phyloP scores from a whole-genome alignment of 2,888 invertebrate species.

The Strigamia transsilvanica region DNA sequence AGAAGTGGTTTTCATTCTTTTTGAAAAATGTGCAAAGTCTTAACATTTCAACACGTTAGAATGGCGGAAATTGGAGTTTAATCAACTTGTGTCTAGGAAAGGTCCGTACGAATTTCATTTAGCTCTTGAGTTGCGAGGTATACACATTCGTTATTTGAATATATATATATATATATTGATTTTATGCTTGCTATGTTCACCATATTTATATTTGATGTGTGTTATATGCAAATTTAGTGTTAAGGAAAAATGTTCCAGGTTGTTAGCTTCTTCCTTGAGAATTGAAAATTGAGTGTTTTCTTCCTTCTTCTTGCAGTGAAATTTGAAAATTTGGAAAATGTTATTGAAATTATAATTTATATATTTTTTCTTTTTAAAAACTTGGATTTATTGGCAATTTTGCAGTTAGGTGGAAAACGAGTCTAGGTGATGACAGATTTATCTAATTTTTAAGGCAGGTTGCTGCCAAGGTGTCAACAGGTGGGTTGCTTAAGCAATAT shows the following conservation, averaged over 20 bases:
- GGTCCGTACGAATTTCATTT: too few relatives aligned
- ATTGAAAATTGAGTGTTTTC: constrained; percentile 2
- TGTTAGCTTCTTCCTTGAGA: constrained; percentile 12
- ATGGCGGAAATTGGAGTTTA: too few relatives aligned
- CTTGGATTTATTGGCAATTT: constrained; percentile 16
- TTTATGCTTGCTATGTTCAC: constrained; percentile 23
- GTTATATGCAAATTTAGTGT: not conserved
- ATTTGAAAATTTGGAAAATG: not conserved
- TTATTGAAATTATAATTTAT: not conserved
- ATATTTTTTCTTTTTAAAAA: not conserved
- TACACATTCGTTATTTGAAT: too few relatives aligned
- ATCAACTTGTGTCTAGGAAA: too few relatives aligned
- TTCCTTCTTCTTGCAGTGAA: not conserved
- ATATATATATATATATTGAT: not conserved
- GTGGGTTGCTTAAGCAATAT: constrained; percentile 9
- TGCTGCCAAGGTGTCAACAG: constrained; percentile 27
- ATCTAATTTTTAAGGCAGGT: constrained; percentile 22
- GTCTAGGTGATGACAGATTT: constrained; percentile 27
- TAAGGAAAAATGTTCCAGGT: constrained; percentile 5
- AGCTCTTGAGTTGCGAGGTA: too few relatives aligned
- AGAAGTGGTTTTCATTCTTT: too few relatives aligned
- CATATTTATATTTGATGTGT: not conserved
- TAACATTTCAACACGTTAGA: too few relatives aligned
- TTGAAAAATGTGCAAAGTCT: too few relatives aligned
- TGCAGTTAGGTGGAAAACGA: constrained; percentile 24